A percentile compares a stretch with the other conserved stretches of the same genome.
Evolutionary conservation across 2,113 vertebrate genomes (phyloP).

Genomic region (Tachuris rubrigastra): DNA sequence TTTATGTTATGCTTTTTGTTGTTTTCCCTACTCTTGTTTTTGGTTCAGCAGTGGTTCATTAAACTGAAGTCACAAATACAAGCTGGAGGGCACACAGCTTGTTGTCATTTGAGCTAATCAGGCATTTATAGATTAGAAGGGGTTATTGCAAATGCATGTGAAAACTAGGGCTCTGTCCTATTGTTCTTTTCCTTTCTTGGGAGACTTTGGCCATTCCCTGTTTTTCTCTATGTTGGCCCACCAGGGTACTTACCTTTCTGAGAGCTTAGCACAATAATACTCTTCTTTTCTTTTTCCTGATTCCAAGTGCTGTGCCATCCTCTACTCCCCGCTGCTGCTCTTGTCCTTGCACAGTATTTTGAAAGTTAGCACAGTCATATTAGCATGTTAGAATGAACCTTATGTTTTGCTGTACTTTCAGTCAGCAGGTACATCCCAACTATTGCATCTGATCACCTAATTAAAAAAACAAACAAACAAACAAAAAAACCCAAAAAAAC

Average conservation of each 20-base stretch:
- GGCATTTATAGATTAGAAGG: not conserved
- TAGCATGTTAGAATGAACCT: not conserved
- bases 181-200: not conserved
- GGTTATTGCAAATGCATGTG: not conserved
- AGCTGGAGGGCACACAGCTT: not conserved
- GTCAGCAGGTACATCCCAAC: not conserved
- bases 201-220: not conserved
- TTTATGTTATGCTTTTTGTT: not conserved
- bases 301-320: not conserved
- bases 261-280: not conserved
- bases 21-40: not conserved
- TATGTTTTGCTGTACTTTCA: not conserved
- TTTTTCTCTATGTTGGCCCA: not conserved
- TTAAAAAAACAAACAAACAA: too few species aligned
- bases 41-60: not conserved
- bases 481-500: too few species aligned
- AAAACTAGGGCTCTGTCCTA: not conserved
- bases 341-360: not conserved
- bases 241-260: not conserved
- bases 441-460: not conserved
- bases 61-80: constrained; percentile 1
- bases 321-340: not conserved
- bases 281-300: not conserved
- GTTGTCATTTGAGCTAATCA: not conserved
- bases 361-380: not conserved